Evolutionary conservation across 2,888 invertebrate species (phyloP), one percentile per base, ranked within the genome.

Genomic region (Girardia tigrina): DNA sequence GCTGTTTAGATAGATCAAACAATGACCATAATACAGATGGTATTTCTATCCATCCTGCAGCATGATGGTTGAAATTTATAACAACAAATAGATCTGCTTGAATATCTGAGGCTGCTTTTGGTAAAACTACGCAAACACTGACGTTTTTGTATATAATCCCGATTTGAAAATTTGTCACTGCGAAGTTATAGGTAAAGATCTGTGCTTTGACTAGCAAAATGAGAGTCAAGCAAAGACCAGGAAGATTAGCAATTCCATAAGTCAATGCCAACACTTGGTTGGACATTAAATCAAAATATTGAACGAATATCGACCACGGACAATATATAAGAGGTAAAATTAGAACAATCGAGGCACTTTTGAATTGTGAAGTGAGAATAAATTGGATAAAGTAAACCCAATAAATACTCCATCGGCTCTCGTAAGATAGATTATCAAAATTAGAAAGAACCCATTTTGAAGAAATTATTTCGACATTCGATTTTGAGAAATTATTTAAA

Each of bases 1-100:
- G 82, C 78, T 86, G 85, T 16, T 85, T 81, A 4, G 86, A 84
- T 6, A 87, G 80, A 78, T 84, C 82, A 4, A 86, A 79, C 16
- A 84, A 82, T 71, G 84, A 81, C 85, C 85, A 86, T 42, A 86
- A 81, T 76, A 82, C 81, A 72, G 82, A 79, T 76, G 79, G 79
- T 70, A 81, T 81, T 78, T 80, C 81, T 78, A 81, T 80, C 80
- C 81, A 84, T 78, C 81, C 83, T 6, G 56, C 56, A 56, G 56
- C 56, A 23, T 56, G 56, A 56, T 56, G 56, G n/a, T 56, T 56
- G n/a, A 56, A 56, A 56, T 56, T 56, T 8, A 56, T 56, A 6
- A 56, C 56, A 12, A 56, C 56, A 56, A 56, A 56, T 12, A 56
- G 20, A 56, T 56, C 56, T 56, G 56, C 56, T 56, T 20, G 23